These are phyloP conservation scores for Exephanes ischioxanthus DNA, from an alignment of 2,888 invertebrate genomes.

Conservation along the genomic window DNA sequence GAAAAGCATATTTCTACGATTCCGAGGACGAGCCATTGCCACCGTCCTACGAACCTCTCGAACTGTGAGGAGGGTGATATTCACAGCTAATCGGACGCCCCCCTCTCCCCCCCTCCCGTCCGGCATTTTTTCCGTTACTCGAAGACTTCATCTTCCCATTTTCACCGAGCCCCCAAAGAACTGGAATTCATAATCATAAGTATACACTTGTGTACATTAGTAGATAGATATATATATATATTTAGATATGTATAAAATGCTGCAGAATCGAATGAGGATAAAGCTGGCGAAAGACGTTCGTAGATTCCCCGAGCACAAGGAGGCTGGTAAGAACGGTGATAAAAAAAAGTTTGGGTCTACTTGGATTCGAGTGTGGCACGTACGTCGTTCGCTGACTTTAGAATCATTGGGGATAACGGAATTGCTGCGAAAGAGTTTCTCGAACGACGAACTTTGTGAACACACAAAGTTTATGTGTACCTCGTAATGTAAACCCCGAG, in stretches of 20 bases:
- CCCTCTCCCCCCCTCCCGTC: neutral
- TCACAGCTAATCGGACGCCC: neutral
- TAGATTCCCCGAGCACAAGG: neutral
- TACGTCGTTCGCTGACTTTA: neutral
- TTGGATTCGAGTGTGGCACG: neutral
- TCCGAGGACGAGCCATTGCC: constrained; percentile 81
- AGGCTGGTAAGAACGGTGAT: neutral
- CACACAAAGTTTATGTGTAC: neutral
- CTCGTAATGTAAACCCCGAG: constrained; percentile 28
- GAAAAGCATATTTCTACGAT: constrained; percentile 81
- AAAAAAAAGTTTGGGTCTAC: neutral
- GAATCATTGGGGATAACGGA: neutral
- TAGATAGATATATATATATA: constrained; percentile 26
- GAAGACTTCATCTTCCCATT: neutral
- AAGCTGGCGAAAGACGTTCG: constrained; percentile 12
- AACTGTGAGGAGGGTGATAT: constrained; percentile 76
- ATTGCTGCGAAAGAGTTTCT: constrained; percentile 18
- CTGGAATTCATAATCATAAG: constrained; percentile 63
- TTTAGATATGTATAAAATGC: neutral
- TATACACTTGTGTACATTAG: constrained; percentile 57
- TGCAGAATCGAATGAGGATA: neutral
- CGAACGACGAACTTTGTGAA: neutral
- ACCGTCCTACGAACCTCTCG: constrained; percentile 79
- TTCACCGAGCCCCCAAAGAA: constrained; percentile 45
- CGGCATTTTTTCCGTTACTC: neutral